Conservation (phyloP, 1,140 invertebrate genomes). For the Drosophila pectinifera region DNA sequence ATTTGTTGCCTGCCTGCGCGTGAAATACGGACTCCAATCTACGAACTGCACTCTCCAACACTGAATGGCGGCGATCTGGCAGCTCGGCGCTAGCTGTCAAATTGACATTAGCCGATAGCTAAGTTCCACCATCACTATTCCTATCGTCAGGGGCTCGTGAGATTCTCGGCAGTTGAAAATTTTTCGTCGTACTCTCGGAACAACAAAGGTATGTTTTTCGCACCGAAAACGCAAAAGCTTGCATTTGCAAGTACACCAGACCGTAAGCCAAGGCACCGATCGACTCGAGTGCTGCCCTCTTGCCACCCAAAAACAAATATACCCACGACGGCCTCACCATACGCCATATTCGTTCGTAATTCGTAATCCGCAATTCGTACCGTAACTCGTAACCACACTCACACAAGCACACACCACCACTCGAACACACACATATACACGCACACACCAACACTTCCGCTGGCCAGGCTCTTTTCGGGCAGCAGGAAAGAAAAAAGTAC, state of each 20-base stretch:
- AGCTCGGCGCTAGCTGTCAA: conserved; percentile 52
- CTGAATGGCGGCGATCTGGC: conserved; percentile 37
- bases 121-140: conserved; percentile 33
- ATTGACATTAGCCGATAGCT: conserved; percentile 50
- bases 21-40: conserved; percentile 5
- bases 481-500: conserved; percentile 57
- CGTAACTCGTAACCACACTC: conserved; percentile 58
- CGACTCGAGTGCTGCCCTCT: conserved; percentile 55
- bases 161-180: conserved; percentile 69
- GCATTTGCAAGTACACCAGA: conserved; percentile 51
- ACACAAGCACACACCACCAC: conserved; percentile 31
- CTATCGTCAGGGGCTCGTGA: conserved; percentile 55
- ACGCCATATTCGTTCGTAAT: conserved; percentile 11
- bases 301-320: conserved; percentile 20
- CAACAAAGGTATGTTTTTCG: conserved; percentile 79
- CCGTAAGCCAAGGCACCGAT: conserved; percentile 60
- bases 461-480: conserved; percentile 55
- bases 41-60: background rate
- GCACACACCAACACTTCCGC: conserved; percentile 55
- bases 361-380: conserved; percentile 51
- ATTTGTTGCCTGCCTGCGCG: conserved; percentile 26
- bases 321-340: conserved; percentile 7
- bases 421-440: conserved; percentile 23
- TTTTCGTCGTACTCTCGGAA: conserved; percentile 74
- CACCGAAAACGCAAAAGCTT: conserved; percentile 26